These are phyloP conservation scores for Petaurus breviceps DNA, from an alignment of 2,113 vertebrate genomes.

Conservation along the genomic window DNA sequence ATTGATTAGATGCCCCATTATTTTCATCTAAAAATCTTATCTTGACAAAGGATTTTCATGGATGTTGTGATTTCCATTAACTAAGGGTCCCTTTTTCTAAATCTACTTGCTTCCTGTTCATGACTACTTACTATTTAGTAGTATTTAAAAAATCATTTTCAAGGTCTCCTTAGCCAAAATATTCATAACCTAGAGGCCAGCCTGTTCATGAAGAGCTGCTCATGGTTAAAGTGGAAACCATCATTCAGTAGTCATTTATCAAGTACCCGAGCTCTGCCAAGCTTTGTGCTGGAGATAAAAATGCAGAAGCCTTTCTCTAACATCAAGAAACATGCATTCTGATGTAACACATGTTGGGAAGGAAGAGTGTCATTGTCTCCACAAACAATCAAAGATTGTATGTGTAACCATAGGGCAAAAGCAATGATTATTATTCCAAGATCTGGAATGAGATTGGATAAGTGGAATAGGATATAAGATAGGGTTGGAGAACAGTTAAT, in stretches of 20 bases:
- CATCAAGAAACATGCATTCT: not conserved
- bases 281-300: not conserved
- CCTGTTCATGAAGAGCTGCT: not conserved
- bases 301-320: not conserved
- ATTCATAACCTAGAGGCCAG: not conserved
- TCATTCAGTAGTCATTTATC: not conserved
- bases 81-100: not conserved
- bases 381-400: not conserved
- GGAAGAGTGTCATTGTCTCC: not conserved
- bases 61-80: not conserved
- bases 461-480: not conserved
- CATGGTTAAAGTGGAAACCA: not conserved
- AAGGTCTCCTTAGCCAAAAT: not conserved
- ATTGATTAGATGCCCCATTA: not conserved
- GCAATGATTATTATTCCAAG: not conserved
- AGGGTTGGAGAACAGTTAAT: not conserved
- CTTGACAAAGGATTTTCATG: not conserved
- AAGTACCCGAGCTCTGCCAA: not conserved
- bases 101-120: not conserved
- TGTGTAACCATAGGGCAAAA: not conserved
- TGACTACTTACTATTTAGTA: not conserved
- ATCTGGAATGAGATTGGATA: not conserved
- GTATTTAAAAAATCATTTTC: not conserved
- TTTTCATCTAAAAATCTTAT: not conserved
- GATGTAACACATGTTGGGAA: not conserved